Evolutionary conservation across 2,888 invertebrate species (phyloP).

Genomic region (Eristalinus aeneus): DNA sequence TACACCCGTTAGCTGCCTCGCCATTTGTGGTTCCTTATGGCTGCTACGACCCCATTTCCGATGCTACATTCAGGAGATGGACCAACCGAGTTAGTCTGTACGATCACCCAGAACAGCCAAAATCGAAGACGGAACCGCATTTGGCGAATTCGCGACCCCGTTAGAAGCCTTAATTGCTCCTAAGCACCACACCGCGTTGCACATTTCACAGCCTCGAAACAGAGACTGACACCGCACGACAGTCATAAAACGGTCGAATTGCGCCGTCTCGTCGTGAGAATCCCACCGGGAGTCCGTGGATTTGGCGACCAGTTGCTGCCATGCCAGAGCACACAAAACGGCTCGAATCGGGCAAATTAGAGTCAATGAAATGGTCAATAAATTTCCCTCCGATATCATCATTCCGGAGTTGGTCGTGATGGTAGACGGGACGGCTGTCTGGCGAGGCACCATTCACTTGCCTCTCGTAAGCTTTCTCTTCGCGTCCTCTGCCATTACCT

Average conservation of each 20-base stretch:
- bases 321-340: conserved; percentile 39
- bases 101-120: conserved; percentile 38
- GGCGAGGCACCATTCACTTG: background rate
- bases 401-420: conserved; percentile 62
- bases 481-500: conserved; percentile 17
- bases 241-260: conserved; percentile 63
- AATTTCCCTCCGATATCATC: conserved; percentile 71
- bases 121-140: conserved; percentile 26
- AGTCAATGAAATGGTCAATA: conserved; percentile 72
- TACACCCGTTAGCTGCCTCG: background rate
- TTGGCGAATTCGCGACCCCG: conserved; percentile 38
- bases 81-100: conserved; percentile 43
- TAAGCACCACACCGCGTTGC: conserved; percentile 38
- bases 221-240: conserved; percentile 67
- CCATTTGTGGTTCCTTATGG: background rate
- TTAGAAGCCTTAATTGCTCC: conserved; percentile 56
- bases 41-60: background rate
- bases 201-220: conserved; percentile 47
- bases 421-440: conserved; percentile 26
- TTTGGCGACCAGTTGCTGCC: conserved; percentile 12
- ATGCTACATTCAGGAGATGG: background rate
- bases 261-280: conserved; percentile 59
- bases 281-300: conserved; percentile 31
- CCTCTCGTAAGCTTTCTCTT: conserved; percentile 10
- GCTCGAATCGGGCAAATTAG: conserved; percentile 70